A percentile compares a stretch with the other conserved stretches of the same genome.
phyloP scores from a whole-genome alignment of 2,797 vertebrate species.

The Rallus crepitans region DNA sequence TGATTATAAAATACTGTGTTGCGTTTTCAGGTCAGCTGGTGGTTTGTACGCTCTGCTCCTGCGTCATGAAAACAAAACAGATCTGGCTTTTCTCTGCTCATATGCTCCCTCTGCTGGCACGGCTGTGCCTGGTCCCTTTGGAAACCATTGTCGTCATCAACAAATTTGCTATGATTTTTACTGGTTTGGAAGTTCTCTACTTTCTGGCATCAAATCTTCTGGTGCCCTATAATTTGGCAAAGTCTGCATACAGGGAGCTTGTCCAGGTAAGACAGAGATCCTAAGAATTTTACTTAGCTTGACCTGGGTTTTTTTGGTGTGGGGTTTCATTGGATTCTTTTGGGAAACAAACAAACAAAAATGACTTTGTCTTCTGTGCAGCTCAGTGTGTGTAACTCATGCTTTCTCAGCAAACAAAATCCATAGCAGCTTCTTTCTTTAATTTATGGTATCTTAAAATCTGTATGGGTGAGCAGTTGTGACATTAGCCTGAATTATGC shows the following conservation, averaged over 20 bases:
- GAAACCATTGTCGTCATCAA: conserved; percentile 98
- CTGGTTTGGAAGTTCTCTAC: conserved; percentile 96
- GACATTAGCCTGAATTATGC: not conserved
- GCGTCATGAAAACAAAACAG: conserved; percentile 98
- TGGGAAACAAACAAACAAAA: not conserved
- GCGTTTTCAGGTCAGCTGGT: conserved; percentile 93
- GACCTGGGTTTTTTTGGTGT: not conserved
- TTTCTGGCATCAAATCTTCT: conserved; percentile 95
- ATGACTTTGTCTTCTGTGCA: not conserved
- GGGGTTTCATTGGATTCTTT: not conserved
- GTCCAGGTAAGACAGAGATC: conserved; percentile 85
- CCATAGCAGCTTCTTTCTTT: not conserved
- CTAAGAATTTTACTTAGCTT: not conserved
- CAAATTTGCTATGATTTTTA: conserved; percentile 99
- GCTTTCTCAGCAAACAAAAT: not conserved
- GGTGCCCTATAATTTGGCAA: conserved; percentile 97
- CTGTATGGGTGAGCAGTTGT: not conserved
- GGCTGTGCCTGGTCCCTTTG: conserved; percentile 94
- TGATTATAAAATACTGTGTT: conserved; percentile 40
- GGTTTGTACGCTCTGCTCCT: conserved; percentile 96
- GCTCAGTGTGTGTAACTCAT: not conserved
- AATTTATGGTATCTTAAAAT: not conserved
- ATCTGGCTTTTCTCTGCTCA: conserved; percentile 99
- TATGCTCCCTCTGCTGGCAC: conserved; percentile 95
- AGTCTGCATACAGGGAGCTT: conserved; percentile 95